Base-by-base conservation (phyloP, 2,888 invertebrate genomes). In the Zootermopsis nevadensis region DNA sequence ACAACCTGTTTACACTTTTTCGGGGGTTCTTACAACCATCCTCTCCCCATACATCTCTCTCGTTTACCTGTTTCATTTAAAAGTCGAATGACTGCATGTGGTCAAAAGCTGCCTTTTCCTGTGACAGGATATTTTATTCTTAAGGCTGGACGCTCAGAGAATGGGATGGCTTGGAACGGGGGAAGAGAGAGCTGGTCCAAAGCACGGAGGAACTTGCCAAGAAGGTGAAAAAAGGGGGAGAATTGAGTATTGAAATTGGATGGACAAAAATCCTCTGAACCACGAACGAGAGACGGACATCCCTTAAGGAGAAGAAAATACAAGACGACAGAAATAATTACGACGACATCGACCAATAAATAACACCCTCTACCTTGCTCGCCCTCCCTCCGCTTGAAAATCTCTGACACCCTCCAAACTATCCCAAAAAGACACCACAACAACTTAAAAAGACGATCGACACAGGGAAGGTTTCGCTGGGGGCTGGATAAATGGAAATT, bases 291-390 rank as follows among this genome's bases (percentile, higher is more conserved):
- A 80, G 35, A 76, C 82, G 82, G 76, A 33, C 76, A 33, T 55
- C 82, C 76, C 76, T 77, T 83, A 35, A 77, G 77, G 81, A 81
- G 81, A 81, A 76, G 83, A 60, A 82, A 83, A 83, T 80, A 83
- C 83, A 83, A 83, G 83, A 81, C 35, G 30, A 66, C 33, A 81
- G 83, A 74, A 81, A 83, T 83, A 83, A 81, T 81, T 81, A 83
- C 77, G 83, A 81, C 81, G 35, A 66, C 76, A 33, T 55, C 31
- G 76, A 77, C 80, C 83, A 81, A 83, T 81, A 81, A 83, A 83
- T 81, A 83, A 76, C 22, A 8, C 81, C 35, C 33, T 27, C 67
- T n/a, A 33, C 27, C 19, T 27, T 66, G 8, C 77, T 27, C 53
- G n/a, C 27, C 27, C n/a, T 22, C 30, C 27, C 48, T 27, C 76